phyloP scores from a whole-genome alignment of 1,140 invertebrate genomes.

The Steinernema feltiae region DNA sequence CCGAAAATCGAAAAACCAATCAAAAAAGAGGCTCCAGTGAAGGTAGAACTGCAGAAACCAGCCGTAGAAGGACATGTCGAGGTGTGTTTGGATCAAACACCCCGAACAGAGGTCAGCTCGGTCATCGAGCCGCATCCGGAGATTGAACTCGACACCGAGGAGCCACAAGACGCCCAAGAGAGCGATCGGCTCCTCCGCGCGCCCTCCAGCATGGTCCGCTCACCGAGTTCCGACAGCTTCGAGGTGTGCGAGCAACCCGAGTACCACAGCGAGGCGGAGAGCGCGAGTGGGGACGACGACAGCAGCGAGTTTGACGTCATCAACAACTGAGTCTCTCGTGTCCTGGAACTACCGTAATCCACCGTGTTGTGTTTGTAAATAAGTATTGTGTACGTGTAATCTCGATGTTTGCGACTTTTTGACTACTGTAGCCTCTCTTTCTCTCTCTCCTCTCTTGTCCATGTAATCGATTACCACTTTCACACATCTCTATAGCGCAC shows the following conservation, averaged over 20 bases:
- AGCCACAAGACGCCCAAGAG: background rate
- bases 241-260: slow-evolving; percentile 6
- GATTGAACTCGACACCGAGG: background rate
- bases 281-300: background rate
- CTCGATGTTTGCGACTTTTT: no score
- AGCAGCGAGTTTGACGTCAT: slow-evolving; percentile 6
- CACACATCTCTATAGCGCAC: no score
- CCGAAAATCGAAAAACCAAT: no score
- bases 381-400: slow-evolving; percentile 10
- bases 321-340: background rate
- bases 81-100: background rate
- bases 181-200: background rate
- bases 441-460: no score
- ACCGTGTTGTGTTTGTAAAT: slow-evolving; percentile 15
- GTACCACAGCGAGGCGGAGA: slow-evolving; percentile 2
- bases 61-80: background rate
- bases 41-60: background rate
- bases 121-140: no score
- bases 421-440: no score
- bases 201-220: background rate
- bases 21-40: background rate
- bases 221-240: background rate
- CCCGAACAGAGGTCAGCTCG: background rate
- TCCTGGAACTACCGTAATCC: background rate
- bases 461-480: no score